Base-by-base conservation (phyloP, 1,140 invertebrate species). In the Proctacanthus coquilletti region DNA sequence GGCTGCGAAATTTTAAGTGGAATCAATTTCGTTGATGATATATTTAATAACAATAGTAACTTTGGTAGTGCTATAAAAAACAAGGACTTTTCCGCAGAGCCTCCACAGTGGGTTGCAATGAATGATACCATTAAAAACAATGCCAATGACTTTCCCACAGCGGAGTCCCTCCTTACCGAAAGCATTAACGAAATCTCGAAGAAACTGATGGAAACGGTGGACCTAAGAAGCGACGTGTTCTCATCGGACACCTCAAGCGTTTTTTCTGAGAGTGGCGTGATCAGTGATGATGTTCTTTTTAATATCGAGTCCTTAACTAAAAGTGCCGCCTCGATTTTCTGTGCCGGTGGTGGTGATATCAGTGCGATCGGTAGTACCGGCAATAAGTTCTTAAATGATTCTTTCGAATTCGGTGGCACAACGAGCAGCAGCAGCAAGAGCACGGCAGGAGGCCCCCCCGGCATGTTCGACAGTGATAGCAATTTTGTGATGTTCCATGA, bases 161-260 rank as follows among this genome's bases (percentile, higher is more conserved):
- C 35, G 10, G 56, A 59, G 41, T 49, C 53, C 18, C 40, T 59
- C 27, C 32, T 59, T 15, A 49, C 50, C 18, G 51, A 50, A 35
- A 54, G 53, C 32, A 53, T 59, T 38, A 59, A 55, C 35, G 56
- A 59, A 44, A 59, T 59, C 42, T 59, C 56, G 25, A 47, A 51
- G 25, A 58, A 59, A 45, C 41, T 59, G 13, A 59, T 59, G 41
- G 56, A 59, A 39, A 49, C 49, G 2, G 48, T 49, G 17, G 45
- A 44, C 11, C 39, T 38, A 10, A 10, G 10, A 21, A 10, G 18
- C 10, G 10, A 32, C n/a, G n/a, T n/a, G 6, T 38, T 18, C 9
- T 27, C 36, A 27, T 25, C 36, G 21, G 21, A 25, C 18, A 38
- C 21, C 29, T 19, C 13, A 10, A 36, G 34, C 23, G 34, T 36